These are phyloP conservation scores for Smutsia gigantea DNA, from an alignment of 2,797 vertebrate species.

Conservation along the genomic window DNA sequence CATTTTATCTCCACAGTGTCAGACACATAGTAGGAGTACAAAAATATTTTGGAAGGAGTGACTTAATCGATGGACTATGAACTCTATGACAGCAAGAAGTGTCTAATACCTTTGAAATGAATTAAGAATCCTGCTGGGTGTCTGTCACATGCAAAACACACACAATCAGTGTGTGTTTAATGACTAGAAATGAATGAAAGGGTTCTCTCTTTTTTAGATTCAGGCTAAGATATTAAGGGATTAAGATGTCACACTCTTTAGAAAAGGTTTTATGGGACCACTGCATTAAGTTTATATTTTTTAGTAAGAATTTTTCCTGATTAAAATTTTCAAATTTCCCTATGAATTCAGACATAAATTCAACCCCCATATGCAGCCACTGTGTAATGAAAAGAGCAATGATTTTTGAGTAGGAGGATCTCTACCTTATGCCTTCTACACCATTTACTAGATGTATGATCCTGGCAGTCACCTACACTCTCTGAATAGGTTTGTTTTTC, in stretches of 20 bases:
- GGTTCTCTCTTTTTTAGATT: not conserved
- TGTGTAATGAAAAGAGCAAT: not conserved
- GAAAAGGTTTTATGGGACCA: not conserved
- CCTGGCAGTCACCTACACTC: not conserved
- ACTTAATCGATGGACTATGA: not conserved
- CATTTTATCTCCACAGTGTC: not conserved
- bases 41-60: not conserved
- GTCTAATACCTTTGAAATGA: constrained; percentile 16
- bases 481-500: not conserved
- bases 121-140: constrained; percentile 23
- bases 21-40: not conserved
- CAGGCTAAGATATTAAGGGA: not conserved
- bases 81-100: not conserved
- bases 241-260: constrained; percentile 2
- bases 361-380: not conserved
- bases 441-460: not conserved
- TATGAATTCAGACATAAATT: not conserved
- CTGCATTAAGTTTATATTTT: constrained; percentile 15
- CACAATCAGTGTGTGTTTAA: constrained; percentile 23
- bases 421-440: not conserved
- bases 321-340: constrained; percentile 10
- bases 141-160: constrained; percentile 5
- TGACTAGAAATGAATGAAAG: constrained; percentile 57
- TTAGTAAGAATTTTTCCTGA: not conserved
- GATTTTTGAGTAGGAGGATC: not conserved